Base-by-base conservation (phyloP, 2,797 vertebrate species). In the Hoplostethus atlanticus region DNA sequence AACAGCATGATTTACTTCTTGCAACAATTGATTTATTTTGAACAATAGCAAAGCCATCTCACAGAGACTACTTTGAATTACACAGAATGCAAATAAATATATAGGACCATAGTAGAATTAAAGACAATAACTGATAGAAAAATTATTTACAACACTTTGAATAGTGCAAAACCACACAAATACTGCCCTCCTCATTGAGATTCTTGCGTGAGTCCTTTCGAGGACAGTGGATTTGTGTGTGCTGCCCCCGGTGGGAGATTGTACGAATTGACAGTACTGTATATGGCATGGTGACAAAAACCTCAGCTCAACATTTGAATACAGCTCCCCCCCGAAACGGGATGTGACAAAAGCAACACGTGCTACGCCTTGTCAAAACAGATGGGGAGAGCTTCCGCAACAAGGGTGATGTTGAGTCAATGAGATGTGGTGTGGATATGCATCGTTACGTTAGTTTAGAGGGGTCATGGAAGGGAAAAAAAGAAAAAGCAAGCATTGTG, bases 71-170 rank as follows among this genome's bases (percentile, higher is more conserved):
- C 92, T 93, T 92, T 90, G 86, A 90, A 90, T 93, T 87, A 94
- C 92, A 94, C 79, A 88, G 68, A 92, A 93, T 83, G 84, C 92
- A 94, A 94, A 96, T 95, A 95, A 95, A 95, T 95, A 95, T 79
- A 71, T 82, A 67, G 67, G 67, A 90, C 84, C 76, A 83, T 87
- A 81, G 77, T 83, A 90, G 88, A 93, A 89, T 93, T 91, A 91
- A 87, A 57, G 86, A 88, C 90, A 90, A 86, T 65, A 88, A 91
- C 85, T 64, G 73, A 87, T 94, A 94, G 81, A 95, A 95, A 90
- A 94, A 87, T 83, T 91, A 92, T 94, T 90, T 93, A 94, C 91
- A 93, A 92, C 89, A 93, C 84, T 90, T 83, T 77, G 77, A 93
- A 92, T 95, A 94, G 94, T 95, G 93, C 94, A 95, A 95, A 93